Evolutionary conservation across 2,797 vertebrate species (phyloP).

Genomic region (Coendou prehensilis): DNA sequence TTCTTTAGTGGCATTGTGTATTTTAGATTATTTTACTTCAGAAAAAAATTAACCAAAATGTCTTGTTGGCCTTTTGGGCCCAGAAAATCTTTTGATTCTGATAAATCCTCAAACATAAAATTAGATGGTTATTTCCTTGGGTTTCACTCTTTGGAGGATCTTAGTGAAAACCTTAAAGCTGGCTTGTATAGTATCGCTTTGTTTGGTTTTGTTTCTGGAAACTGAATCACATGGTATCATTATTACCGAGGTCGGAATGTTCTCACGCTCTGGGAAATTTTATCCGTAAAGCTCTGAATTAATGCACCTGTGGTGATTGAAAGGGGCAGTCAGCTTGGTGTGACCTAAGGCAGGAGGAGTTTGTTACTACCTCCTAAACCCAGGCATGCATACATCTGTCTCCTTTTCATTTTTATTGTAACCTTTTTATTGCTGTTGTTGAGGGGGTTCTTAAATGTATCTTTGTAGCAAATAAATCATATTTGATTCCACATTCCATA

Average conservation of each 20-base stretch:
- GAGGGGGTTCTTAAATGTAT: not conserved
- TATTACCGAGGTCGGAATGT: not conserved
- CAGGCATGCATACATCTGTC: not conserved
- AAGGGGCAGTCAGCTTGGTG: not conserved
- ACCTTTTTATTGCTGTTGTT: not conserved
- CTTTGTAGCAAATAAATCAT: not conserved
- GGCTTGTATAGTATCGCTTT: not conserved
- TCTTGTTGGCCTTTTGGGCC: not conserved
- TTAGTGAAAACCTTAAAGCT: not conserved
- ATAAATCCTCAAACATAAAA: not conserved
- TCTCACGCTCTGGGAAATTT: conserved; percentile 54
- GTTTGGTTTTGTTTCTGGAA: not conserved
- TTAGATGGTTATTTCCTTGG: not conserved
- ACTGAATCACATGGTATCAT: not conserved
- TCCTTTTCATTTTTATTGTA: not conserved
- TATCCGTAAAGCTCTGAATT: not conserved
- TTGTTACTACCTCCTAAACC: not conserved
- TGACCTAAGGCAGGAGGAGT: not conserved
- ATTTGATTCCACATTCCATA: conserved; percentile 21
- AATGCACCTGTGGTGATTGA: not conserved
- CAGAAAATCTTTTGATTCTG: not conserved
- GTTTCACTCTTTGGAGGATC: not conserved
- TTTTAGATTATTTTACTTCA: conserved; percentile 21
- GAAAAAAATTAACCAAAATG: not conserved
- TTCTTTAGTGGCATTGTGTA: not conserved